These are phyloP conservation scores for Drosophila kuntzei DNA, from an alignment of 2,888 invertebrate species.

Conservation along the genomic window DNA sequence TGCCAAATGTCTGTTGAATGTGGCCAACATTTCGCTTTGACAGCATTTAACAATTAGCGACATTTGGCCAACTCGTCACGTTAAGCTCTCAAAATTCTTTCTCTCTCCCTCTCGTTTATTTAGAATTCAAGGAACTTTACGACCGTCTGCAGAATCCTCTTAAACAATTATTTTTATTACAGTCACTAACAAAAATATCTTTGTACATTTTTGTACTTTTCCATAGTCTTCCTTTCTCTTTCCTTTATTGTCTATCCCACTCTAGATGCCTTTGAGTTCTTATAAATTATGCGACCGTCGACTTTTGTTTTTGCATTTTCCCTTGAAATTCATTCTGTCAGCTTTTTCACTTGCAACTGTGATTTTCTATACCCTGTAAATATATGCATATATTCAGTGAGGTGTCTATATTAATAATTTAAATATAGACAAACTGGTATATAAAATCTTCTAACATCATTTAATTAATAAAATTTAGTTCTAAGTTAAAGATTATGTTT, in stretches of 20 bases:
- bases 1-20: conserved; percentile 29
- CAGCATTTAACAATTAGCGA: conserved; percentile 67
- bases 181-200: conserved; percentile 7
- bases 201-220: conserved; percentile 13
- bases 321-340: conserved; percentile 52
- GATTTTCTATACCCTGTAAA: conserved; percentile 8
- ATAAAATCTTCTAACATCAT: no score
- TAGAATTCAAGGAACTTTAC: background rate
- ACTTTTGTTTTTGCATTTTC: conserved; percentile 17
- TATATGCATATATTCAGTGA: background rate
- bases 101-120: background rate
- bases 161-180: conserved; percentile 35
- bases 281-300: conserved; percentile 60
- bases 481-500: no score
- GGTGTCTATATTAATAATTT: background rate
- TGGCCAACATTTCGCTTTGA: conserved; percentile 32
- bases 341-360: conserved; percentile 42
- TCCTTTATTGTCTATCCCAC: background rate
- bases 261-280: conserved; percentile 10
- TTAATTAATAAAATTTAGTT: no score
- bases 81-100: conserved; percentile 7
- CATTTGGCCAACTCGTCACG: conserved; percentile 33
- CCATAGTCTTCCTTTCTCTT: background rate
- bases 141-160: conserved; percentile 6
- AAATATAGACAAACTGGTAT: no score